Conservation (phyloP, 2,888 invertebrate genomes). For the Hydraecia micacea region DNA sequence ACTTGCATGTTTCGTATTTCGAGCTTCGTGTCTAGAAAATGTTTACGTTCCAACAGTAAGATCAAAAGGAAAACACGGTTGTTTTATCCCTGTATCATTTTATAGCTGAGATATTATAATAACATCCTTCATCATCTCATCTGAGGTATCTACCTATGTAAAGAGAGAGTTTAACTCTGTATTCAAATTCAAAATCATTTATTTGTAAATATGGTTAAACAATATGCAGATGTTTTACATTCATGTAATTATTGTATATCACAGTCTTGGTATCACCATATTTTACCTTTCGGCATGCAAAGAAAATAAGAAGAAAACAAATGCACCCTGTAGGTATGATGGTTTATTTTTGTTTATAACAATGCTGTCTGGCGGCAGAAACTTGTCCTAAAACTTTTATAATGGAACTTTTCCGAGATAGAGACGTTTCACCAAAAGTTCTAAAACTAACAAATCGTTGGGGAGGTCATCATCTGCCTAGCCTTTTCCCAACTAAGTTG, state of each 20-base stretch:
- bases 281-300: no score
- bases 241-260: no score
- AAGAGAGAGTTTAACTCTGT: not conserved
- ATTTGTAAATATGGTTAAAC: no score
- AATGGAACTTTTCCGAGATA: not conserved
- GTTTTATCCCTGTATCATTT: not conserved
- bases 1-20: slow-evolving; percentile 16
- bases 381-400: not conserved
- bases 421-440: not conserved
- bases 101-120: slow-evolving; percentile 20
- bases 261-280: no score
- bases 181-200: no score
- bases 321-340: no score
- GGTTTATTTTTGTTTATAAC: not conserved
- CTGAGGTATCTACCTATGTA: no score
- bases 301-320: no score
- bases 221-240: no score
- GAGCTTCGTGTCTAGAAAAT: slow-evolving; percentile 17
- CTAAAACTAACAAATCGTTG: not conserved
- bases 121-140: not conserved
- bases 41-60: not conserved
- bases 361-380: not conserved
- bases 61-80: slow-evolving; percentile 29
- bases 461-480: not conserved
- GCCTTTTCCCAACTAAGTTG: not conserved